Percentiles rank a stretch among this genome's conserved stretches.
Conservation (phyloP, 2,888 invertebrate genomes). For the Ptychoptera contaminata region DNA sequence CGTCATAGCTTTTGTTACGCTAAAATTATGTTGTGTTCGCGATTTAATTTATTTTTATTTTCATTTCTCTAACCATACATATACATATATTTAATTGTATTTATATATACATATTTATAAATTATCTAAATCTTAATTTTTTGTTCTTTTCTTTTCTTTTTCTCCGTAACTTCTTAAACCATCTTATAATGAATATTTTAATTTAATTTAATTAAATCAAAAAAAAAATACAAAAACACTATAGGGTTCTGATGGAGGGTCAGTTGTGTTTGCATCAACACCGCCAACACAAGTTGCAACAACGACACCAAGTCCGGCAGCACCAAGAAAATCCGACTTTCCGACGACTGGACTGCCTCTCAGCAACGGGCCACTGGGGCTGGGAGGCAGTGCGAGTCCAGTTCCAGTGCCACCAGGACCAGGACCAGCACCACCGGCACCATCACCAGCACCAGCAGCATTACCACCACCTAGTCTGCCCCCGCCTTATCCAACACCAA, state of each 20-base stretch:
- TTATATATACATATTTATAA: no score
- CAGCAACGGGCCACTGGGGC: slow-evolving; percentile 41
- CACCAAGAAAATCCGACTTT: slow-evolving; percentile 48
- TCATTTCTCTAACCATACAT: no score
- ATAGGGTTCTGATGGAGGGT: slow-evolving; percentile 66
- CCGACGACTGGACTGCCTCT: slow-evolving; percentile 37
- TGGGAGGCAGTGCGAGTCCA: slow-evolving; percentile 45
- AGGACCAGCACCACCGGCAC: slow-evolving; percentile 45
- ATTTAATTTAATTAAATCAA: no score
- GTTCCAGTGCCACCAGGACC: slow-evolving; percentile 47
- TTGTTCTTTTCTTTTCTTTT: no score
- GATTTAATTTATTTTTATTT: no score
- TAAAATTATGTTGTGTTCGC: no score
- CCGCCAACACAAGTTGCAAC: slow-evolving; percentile 30
- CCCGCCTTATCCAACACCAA: slow-evolving; percentile 40
- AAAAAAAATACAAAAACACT: no score
- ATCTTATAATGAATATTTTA: no score
- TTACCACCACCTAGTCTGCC: slow-evolving; percentile 47
- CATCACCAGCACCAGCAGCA: slow-evolving; percentile 54
- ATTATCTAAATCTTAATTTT: no score
- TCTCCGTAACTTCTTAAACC: no score
- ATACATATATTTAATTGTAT: no score
- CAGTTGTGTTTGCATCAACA: slow-evolving; percentile 51
- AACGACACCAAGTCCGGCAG: slow-evolving; percentile 37
- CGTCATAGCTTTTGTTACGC: no score